Evolutionary conservation across 2,888 invertebrate species (phyloP), one percentile per base, ranked within the genome.

Genomic region (Synanthedon andrenaeformis): DNA sequence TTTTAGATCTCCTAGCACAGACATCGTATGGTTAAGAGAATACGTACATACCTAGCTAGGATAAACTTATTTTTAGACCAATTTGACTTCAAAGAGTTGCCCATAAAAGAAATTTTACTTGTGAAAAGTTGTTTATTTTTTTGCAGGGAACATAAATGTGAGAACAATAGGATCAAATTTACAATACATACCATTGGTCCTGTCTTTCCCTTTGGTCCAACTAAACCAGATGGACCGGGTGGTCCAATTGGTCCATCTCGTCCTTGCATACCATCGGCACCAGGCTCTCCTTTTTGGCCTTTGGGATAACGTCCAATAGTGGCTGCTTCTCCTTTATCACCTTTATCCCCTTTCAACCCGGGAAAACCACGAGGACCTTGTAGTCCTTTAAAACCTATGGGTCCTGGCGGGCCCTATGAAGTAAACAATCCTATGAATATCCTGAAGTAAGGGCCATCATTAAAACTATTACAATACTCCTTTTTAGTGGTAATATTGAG

Each of bases 211-310:
- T 89, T 90, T 1, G 80, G 70, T 53, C 94, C 93, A 41, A 73
- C 59, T 17, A 81, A 69, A 11, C 93, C 93, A 3, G 74, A 63
- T n/a, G 82, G 86, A 42, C 93, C 94, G 49, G 85, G 66, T 1
- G 89, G 89, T 3, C 94, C 94, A 4, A 91, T 89, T 45, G 89
- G 80, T 12, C 94, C 94, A 10, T 89, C 82, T 8, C 82, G 79
- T 49, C 94, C 94, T 62, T 87, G 88, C 52, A 90, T 90, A 49
- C 97, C 97, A 65, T 93, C 91, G 45, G 89, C 78, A 52, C 96
- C 94, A 3, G 92, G 92, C 75, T 96, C 95, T 71, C 96, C 96
- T 69, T 96, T 96, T 72, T 94, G 93, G 42, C 96, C 96, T 74
- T 94, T 94, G 0, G 90, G 87, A 62, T 90, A 90, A 19, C 90